A percentile compares a stretch with the other conserved stretches of the same genome.
These are phyloP conservation scores for Odontocolon sp. DNA, from an alignment of 2,888 invertebrate genomes.

Conservation along the genomic window DNA sequence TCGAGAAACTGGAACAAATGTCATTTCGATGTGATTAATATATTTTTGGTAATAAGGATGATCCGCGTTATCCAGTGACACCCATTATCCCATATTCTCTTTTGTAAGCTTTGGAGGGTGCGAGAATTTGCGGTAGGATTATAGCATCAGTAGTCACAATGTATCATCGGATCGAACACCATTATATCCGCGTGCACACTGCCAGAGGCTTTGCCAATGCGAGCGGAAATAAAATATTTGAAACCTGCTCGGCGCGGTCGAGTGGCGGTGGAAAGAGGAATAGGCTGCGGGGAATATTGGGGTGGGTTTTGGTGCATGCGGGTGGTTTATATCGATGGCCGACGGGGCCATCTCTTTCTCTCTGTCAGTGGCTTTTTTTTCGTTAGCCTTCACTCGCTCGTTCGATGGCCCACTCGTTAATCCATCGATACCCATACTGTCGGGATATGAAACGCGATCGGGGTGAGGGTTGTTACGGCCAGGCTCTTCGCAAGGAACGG, in stretches of 20 bases:
- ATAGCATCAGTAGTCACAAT: constrained; percentile 39
- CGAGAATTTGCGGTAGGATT: constrained; percentile 64
- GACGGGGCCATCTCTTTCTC: constrained; percentile 18
- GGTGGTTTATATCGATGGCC: constrained; percentile 45
- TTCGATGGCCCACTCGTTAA: constrained; percentile 67
- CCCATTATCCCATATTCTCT: too few relatives aligned
- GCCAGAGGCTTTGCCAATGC: constrained; percentile 72
- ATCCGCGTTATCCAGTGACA: too few relatives aligned
- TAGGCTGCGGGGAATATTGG: constrained; percentile 12
- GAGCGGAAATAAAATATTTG: constrained; percentile 78
- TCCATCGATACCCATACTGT: constrained; percentile 70
- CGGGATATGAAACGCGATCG: too few relatives aligned
- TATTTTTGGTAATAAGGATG: too few relatives aligned
- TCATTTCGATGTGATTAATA: too few relatives aligned
- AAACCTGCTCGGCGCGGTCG: constrained; percentile 67
- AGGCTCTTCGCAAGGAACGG: constrained; percentile 16
- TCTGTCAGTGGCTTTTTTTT: constrained; percentile 16
- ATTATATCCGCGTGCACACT: constrained; percentile 23
- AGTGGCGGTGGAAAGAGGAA: constrained; percentile 6
- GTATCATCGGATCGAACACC: not conserved
- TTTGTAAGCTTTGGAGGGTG: not conserved
- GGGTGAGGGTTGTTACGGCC: not conserved
- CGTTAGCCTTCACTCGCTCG: constrained; percentile 50
- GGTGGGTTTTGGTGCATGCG: constrained; percentile 40
- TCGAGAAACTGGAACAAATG: too few relatives aligned